These are phyloP conservation scores for Pygmarrhopalites habei DNA, from an alignment of 1,140 invertebrate species.

Conservation along the genomic window DNA sequence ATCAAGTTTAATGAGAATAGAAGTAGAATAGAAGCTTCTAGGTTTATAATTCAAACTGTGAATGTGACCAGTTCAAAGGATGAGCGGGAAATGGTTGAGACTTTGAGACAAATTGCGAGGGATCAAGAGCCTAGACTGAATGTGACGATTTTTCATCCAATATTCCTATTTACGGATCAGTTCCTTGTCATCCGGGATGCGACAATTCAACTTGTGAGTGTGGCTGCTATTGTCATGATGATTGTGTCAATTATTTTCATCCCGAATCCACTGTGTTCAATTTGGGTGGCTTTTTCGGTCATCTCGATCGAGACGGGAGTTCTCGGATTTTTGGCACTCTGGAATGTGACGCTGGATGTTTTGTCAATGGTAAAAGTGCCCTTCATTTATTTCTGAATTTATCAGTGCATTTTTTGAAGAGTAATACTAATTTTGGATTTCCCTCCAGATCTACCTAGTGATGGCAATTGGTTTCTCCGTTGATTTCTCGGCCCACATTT, in stretches of 20 bases:
- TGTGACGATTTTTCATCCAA: constrained; percentile 80
- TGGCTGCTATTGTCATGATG: constrained; percentile 91
- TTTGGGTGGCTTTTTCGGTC: constrained; percentile 93
- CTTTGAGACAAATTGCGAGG: constrained; percentile 67
- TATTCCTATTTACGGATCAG: constrained; percentile 91
- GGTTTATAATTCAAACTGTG: constrained; percentile 80
- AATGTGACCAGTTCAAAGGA: constrained; percentile 82
- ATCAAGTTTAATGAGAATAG: constrained; percentile 71
- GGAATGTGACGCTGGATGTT: constrained; percentile 90
- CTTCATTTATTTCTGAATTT: too few species aligned
- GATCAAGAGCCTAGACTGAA: constrained; percentile 50
- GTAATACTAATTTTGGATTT: too few species aligned
- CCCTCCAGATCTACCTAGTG: constrained; percentile 97
- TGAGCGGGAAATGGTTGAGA: constrained; percentile 82
- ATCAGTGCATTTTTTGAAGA: too few species aligned
- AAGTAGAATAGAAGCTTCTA: constrained; percentile 67
- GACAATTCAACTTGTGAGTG: constrained; percentile 84
- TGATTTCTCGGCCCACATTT: too few species aligned
- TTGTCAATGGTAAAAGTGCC: too few species aligned
- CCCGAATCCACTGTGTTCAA: constrained; percentile 81
- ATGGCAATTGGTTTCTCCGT: constrained; percentile 98
- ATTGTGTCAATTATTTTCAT: constrained; percentile 94
- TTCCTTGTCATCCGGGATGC: constrained; percentile 89
- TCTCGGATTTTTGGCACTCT: constrained; percentile 91
- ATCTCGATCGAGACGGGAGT: constrained; percentile 92